Evolutionary conservation across 2,797 vertebrate species (phyloP), one percentile per base, ranked within the genome.

Genomic region (Paedocypris micromegethes): DNA sequence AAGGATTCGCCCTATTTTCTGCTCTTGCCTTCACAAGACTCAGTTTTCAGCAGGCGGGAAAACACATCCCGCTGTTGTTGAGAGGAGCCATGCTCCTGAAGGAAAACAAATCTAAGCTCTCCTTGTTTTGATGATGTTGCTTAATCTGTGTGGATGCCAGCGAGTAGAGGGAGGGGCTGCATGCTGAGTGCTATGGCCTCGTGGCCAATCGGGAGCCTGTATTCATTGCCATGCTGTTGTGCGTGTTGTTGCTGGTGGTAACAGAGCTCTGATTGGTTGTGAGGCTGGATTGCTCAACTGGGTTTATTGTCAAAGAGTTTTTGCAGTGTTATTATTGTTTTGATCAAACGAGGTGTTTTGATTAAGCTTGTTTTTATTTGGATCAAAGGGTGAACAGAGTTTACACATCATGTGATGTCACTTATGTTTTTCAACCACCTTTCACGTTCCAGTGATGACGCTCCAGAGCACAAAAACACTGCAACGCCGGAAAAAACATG

Each of bases 61-160:
- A 69, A 71, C 63, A 58, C 58, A 71, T 52, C 45, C 41, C 42
- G 4, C 0, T 88, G 80, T 84, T 84, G 82, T 58, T 78, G 76
- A 76, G 73, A 6, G 59, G 49, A 77, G 62, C 66, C 23, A 53
- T 78, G 81, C 79, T 75, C 84, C 79, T 77, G 72, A 83, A 81
- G 84, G 77, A 87, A 86, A 89, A 89, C 87, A 90, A 87, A 89
- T 86, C 86, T 87, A 89, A 87, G 84, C 86, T 72, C 79, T 86
- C 86, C 85, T 87, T 88, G 86, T 90, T 89, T 88, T 89, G 82
- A 80, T 61, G 70, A 75, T 85, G 84, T 85, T 85, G 83, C 80
- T 86, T 89, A 90, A 89, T 88, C 88, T 88, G 84, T 71, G 68
- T 81, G 72, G 79, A 82, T 80, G 72, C 70, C 48, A 71, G 68